A percentile compares a stretch with the other conserved stretches of the same genome.
These are phyloP conservation scores for Neogale vison DNA, from an alignment of 2,113 vertebrate genomes.

Conservation along the genomic window DNA sequence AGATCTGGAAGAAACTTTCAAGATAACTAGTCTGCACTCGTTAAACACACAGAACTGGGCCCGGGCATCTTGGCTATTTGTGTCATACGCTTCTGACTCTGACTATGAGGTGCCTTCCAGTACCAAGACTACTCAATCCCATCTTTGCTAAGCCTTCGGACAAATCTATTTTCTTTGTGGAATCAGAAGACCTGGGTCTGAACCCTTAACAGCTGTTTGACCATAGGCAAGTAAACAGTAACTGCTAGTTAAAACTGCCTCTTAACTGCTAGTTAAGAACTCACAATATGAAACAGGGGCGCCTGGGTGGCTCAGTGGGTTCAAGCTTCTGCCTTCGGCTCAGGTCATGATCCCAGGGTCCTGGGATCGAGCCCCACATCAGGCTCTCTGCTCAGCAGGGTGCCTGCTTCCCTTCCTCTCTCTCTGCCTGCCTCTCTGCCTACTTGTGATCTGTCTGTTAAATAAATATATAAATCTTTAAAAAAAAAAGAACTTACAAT, in stretches of 20 bases:
- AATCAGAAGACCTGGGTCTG: neutral
- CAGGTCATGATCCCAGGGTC: too few relatives aligned
- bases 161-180: neutral
- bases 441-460: too few relatives aligned
- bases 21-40: neutral
- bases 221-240: neutral
- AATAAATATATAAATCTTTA: too few relatives aligned
- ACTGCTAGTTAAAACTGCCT: neutral
- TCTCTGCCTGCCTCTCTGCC: too few relatives aligned
- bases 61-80: neutral
- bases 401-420: too few relatives aligned
- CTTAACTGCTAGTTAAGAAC: neutral
- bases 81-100: neutral
- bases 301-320: too few relatives aligned
- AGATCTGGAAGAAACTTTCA: constrained; percentile 40
- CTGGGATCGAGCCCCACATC: too few relatives aligned
- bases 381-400: too few relatives aligned
- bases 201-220: neutral
- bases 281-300: neutral
- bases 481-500: neutral
- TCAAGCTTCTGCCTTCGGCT: too few relatives aligned
- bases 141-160: neutral
- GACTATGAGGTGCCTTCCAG: neutral
- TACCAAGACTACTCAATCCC: neutral
- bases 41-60: neutral